These are phyloP conservation scores for Cylindroiulus punctatus DNA, from an alignment of 2,888 invertebrate species.

Conservation along the genomic window DNA sequence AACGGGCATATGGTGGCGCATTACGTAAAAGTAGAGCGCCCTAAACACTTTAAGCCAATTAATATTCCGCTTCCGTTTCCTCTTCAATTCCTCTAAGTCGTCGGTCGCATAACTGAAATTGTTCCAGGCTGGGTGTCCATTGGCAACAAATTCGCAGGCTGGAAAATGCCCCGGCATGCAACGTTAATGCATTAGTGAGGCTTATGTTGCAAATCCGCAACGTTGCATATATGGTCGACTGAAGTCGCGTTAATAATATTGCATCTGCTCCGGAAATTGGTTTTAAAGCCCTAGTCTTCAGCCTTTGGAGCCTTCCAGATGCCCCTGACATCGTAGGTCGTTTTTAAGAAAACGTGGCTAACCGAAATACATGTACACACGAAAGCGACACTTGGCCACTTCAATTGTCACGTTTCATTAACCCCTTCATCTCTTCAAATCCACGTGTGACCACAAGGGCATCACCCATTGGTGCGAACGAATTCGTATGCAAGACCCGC, in stretches of 20 bases:
- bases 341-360: neutral
- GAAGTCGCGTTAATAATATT: neutral
- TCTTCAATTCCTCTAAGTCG: constrained; percentile 7
- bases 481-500: too few relatives aligned
- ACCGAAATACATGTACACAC: neutral
- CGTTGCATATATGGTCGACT: neutral
- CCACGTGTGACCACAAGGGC: too few relatives aligned
- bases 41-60: neutral
- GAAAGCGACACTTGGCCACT: neutral
- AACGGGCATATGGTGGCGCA: neutral
- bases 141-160: neutral
- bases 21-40: neutral
- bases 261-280: constrained; percentile 22
- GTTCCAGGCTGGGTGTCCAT: too few relatives aligned
- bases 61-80: constrained; percentile 3
- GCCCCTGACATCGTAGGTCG: neutral
- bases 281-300: constrained; percentile 31
- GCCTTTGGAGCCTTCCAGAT: neutral
- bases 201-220: neutral
- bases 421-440: neutral
- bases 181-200: neutral
- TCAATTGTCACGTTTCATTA: constrained; percentile 2
- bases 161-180: neutral
- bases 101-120: neutral
- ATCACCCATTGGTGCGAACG: too few relatives aligned